Conservation (phyloP, 2,113 vertebrate species). For the Marcusenius ussheri region DNA sequence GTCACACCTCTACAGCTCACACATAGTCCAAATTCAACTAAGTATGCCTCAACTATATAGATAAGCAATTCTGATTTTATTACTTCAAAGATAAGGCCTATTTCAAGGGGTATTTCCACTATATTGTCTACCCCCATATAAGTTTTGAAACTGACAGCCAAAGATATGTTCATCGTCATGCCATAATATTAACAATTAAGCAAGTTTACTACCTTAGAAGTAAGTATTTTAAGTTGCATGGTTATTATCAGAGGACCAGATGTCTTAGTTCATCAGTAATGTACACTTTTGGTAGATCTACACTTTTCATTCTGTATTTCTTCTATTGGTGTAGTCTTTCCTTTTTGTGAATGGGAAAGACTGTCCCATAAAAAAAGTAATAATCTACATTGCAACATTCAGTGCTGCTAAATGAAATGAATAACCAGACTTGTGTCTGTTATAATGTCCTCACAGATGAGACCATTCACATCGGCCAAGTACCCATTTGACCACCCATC, state of each 20-base stretch:
- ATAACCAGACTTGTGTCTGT: not conserved
- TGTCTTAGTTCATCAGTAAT: not conserved
- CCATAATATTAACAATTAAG: not conserved
- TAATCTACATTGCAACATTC: not conserved
- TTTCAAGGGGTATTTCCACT: not conserved
- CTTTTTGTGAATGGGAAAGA: not conserved
- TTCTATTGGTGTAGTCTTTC: not conserved
- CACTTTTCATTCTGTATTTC: not conserved
- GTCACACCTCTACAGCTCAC: not conserved
- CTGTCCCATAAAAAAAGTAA: not conserved
- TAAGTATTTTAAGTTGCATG: not conserved
- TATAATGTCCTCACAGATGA: not conserved
- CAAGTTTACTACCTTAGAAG: not conserved
- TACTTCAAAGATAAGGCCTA: not conserved
- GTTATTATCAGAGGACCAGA: not conserved
- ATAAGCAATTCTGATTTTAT: not conserved
- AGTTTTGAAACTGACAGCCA: not conserved
- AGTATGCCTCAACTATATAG: not conserved
- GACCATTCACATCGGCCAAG: not conserved
- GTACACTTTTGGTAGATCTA: not conserved
- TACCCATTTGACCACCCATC: not conserved
- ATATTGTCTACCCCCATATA: not conserved
- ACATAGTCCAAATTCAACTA: not conserved
- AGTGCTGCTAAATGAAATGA: not conserved
- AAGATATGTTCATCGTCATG: not conserved